Evolutionary conservation across 2,888 invertebrate species (phyloP), one percentile per base, ranked within the genome.

Genomic region (Aleiodes alternator): DNA sequence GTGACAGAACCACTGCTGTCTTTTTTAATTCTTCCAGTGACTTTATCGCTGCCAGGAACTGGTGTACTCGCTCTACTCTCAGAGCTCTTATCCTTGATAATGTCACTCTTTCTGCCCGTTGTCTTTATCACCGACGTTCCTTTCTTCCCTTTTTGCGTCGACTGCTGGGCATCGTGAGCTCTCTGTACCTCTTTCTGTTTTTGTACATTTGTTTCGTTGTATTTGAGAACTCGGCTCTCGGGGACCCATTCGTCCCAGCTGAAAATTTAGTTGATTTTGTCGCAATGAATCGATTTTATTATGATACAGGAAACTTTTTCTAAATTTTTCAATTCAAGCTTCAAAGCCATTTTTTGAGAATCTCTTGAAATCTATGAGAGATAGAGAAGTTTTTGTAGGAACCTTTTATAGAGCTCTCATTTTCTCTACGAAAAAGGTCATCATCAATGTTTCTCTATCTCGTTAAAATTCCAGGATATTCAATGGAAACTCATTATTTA

Each of bases 51-150:
- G 29, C 76, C 76, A 7, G 81, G 91, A 55, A 91, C 91, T n/a
- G 94, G 94, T 5, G 94, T 94, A 59, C 93, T 93, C 1, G 93
- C 92, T 81, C 94, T 89, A 14, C 93, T 93, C 85, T 92, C 92
- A 6, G 90, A 85, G 51, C 91, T 91, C 80, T 91, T 91, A 5
- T 85, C 82, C 61, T 83, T 84, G 8, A 78, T 75, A 34, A 73
- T 72, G 5, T 84, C 84, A 61, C 80, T 81, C 74, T 80, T 84
- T 29, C 83, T 80, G n/a, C 81, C 81, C 69, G 75, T 79, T 11
- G 80, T 79, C 69, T 83, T 84, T 5, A 73, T 48, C 11, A 76
- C 66, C 0, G 79, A 77, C 5, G 80, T 79, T 6, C 72, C 72
- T 59, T 84, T 85, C 72, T 84, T 85, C 6, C 84, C 84, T 76